phyloP scores from a whole-genome alignment of 37 sponge, comb jelly and placozoan genomes.

The Eunapius fragilis region DNA sequence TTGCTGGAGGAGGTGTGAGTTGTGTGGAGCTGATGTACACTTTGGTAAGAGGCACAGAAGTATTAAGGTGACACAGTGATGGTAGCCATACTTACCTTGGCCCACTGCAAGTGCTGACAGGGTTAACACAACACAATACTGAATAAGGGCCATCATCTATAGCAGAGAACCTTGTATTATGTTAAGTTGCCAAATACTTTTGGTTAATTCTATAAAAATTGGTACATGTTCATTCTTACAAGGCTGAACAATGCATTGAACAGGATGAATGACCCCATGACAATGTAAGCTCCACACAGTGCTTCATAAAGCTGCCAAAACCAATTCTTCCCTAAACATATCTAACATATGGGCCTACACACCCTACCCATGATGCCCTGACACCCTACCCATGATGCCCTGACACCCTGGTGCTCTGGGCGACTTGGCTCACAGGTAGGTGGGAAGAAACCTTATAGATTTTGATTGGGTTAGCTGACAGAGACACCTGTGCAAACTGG shows the following conservation, averaged over 20 bases:
- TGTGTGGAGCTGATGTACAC: neutral
- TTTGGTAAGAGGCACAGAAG: too few relatives aligned
- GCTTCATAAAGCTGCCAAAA: neutral
- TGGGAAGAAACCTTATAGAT: neutral
- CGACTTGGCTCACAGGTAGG: too few relatives aligned
- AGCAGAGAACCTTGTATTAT: too few relatives aligned
- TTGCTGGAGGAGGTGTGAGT: neutral
- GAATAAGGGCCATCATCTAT: neutral
- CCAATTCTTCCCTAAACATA: neutral
- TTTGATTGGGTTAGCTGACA: neutral
- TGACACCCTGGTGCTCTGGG: too few relatives aligned
- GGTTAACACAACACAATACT: neutral
- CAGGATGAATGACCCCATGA: neutral
- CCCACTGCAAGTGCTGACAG: neutral
- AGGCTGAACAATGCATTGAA: neutral
- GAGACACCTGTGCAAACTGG: neutral
- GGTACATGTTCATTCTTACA: too few relatives aligned
- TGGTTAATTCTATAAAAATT: neutral
- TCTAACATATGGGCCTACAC: neutral
- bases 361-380: too few relatives aligned
- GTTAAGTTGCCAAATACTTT: neutral
- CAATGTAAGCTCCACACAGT: neutral
- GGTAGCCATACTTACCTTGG: neutral
- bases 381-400: too few relatives aligned
- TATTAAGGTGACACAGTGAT: too few relatives aligned